Percentiles rank a stretch among this genome's conserved stretches.
Conservation (phyloP, 2,888 invertebrate species). For the Tetrapedia diversipes region DNA sequence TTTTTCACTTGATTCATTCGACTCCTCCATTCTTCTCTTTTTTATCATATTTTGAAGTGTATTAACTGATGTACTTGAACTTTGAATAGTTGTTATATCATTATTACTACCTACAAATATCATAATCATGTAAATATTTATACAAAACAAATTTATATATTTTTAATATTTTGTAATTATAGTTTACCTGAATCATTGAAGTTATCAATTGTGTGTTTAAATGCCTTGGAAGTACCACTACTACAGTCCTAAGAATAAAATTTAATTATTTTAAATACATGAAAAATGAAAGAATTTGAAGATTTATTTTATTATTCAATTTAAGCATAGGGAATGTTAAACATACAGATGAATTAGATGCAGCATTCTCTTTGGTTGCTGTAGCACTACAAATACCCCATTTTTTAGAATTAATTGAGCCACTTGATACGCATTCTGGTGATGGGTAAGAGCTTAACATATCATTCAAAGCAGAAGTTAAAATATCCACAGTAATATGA, state of each 20-base stretch:
- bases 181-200: constrained; percentile 42
- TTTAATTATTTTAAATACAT: neutral
- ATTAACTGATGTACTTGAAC: constrained; percentile 57
- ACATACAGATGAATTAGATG: constrained; percentile 56
- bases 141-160: neutral
- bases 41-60: constrained; percentile 75
- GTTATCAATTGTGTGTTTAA: constrained; percentile 51
- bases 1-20: constrained; percentile 58
- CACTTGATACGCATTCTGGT: constrained; percentile 77
- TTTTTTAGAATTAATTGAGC: constrained; percentile 64
- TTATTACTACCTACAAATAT: constrained; percentile 42
- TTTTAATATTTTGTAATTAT: neutral
- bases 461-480: constrained; percentile 79
- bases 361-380: constrained; percentile 56
- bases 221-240: constrained; percentile 45
- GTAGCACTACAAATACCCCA: constrained; percentile 54
- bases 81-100: constrained; percentile 27
- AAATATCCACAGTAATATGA: constrained; percentile 79
- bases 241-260: constrained; percentile 47
- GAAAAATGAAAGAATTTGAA: neutral
- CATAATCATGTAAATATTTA: constrained; percentile 8
- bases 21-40: constrained; percentile 75
- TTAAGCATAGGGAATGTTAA: constrained; percentile 22
- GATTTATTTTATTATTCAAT: neutral
- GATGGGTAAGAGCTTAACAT: constrained; percentile 80